Percentiles rank a stretch among this genome's conserved stretches.
Evolutionary conservation across 2,113 vertebrate species (phyloP).

Genomic region (Chionomys nivalis): DNA sequence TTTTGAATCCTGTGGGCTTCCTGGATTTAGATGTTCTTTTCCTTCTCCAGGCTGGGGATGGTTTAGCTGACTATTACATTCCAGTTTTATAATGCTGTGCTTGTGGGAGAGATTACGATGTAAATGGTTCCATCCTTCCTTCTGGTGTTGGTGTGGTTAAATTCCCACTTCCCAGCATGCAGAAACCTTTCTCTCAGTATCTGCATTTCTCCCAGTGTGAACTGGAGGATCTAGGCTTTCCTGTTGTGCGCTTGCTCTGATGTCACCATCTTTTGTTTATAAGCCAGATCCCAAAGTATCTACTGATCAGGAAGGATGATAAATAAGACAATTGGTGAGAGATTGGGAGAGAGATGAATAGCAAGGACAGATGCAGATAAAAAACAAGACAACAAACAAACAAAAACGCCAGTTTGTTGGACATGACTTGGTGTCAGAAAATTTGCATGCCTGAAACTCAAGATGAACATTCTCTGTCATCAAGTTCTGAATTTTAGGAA

Average conservation of each 20-base stretch:
- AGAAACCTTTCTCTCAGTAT: background rate
- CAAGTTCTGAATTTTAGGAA: background rate
- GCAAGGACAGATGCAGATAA: background rate
- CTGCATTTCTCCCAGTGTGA: background rate
- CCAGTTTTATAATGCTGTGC: background rate
- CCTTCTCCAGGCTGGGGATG: background rate
- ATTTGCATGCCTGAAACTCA: background rate
- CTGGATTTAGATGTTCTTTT: background rate
- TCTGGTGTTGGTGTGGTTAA: background rate
- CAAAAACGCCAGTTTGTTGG: background rate
- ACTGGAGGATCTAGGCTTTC: background rate
- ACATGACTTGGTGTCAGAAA: background rate
- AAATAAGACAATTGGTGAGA: background rate
- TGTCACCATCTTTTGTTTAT: background rate
- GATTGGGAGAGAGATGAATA: background rate
- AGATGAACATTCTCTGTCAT: background rate
- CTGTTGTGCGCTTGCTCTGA: background rate
- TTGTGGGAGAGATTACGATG: rapidly evolving
- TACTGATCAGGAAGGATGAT: background rate
- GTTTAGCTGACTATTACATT: background rate
- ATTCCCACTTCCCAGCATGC: no score
- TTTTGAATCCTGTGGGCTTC: background rate
- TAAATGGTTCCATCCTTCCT: background rate
- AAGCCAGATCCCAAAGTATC: background rate
- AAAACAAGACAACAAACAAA: background rate